phyloP scores from a whole-genome alignment of 2,113 vertebrate species.

The Centropus bengalensis region DNA sequence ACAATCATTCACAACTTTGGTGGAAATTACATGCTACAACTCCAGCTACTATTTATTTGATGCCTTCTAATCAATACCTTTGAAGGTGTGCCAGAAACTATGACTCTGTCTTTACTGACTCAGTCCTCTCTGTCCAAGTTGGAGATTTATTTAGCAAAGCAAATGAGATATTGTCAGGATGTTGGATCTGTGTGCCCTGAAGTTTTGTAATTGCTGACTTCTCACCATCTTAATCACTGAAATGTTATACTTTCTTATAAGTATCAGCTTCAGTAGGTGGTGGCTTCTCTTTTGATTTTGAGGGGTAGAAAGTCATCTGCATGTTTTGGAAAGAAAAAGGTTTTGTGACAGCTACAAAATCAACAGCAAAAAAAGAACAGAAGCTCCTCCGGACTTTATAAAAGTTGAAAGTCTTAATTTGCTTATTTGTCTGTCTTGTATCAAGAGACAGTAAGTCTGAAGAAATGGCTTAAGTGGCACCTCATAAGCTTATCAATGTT shows the following conservation, averaged over 20 bases:
- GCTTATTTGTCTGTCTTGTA: neutral
- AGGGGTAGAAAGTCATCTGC: neutral
- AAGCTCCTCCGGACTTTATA: neutral
- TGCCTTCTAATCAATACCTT: neutral
- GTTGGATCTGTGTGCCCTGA: neutral
- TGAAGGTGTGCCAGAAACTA: neutral
- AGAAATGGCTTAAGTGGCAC: neutral
- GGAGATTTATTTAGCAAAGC: neutral
- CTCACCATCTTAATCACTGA: neutral
- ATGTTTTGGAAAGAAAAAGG: neutral
- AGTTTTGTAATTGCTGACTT: slow-evolving; percentile 8
- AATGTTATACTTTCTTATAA: neutral
- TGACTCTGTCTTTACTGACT: neutral
- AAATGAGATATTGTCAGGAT: neutral
- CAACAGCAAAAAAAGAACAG: neutral
- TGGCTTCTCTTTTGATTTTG: neutral
- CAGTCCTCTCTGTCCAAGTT: neutral
- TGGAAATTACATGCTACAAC: neutral
- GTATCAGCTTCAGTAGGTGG: neutral
- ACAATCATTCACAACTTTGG: neutral
- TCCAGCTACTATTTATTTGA: neutral
- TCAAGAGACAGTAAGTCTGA: neutral
- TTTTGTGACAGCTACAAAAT: neutral
- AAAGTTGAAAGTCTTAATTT: neutral
- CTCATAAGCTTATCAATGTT: neutral